These are phyloP conservation scores for Drosophila tristis DNA, from an alignment of 1,140 invertebrate genomes.

Conservation along the genomic window DNA sequence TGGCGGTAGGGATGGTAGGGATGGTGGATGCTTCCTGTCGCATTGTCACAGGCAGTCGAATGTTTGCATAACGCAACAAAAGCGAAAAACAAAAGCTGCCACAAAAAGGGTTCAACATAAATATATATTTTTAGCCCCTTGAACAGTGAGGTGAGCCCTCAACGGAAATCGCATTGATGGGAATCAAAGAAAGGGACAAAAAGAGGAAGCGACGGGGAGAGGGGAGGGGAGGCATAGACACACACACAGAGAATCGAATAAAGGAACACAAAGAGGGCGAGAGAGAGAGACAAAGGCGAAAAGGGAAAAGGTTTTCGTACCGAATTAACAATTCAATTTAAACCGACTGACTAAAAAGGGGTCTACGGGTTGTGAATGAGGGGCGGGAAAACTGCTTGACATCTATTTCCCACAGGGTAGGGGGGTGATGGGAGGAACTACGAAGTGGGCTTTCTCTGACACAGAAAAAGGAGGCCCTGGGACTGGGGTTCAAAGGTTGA, in stretches of 20 bases:
- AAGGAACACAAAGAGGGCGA: neutral
- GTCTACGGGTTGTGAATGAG: slow-evolving; percentile 13
- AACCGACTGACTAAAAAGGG: slow-evolving; percentile 44
- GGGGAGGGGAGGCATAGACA: slow-evolving; percentile 22
- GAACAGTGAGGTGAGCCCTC: slow-evolving; percentile 20
- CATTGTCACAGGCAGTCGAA: slow-evolving; percentile 68
- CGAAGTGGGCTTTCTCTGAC: slow-evolving; percentile 13
- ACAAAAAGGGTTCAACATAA: slow-evolving; percentile 54
- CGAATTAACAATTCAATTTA: slow-evolving; percentile 82
- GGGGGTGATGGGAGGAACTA: neutral
- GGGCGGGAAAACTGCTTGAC: slow-evolving; percentile 54
- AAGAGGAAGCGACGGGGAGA: too few relatives aligned
- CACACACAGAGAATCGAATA: neutral
- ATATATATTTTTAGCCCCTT: slow-evolving; percentile 42
- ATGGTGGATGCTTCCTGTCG: slow-evolving; percentile 42
- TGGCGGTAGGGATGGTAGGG: neutral
- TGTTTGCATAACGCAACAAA: slow-evolving; percentile 73
- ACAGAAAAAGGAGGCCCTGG: slow-evolving; percentile 30
- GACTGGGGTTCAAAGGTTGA: slow-evolving; percentile 79
- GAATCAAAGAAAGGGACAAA: slow-evolving; percentile 19
- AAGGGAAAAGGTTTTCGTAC: slow-evolving; percentile 47
- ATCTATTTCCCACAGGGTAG: slow-evolving; percentile 39
- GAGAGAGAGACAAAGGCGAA: slow-evolving; percentile 42
- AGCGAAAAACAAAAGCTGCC: slow-evolving; percentile 52
- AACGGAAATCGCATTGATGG: slow-evolving; percentile 49